Base-by-base conservation (phyloP, 2,113 vertebrate species). In the Gopherus flavomarginatus region DNA sequence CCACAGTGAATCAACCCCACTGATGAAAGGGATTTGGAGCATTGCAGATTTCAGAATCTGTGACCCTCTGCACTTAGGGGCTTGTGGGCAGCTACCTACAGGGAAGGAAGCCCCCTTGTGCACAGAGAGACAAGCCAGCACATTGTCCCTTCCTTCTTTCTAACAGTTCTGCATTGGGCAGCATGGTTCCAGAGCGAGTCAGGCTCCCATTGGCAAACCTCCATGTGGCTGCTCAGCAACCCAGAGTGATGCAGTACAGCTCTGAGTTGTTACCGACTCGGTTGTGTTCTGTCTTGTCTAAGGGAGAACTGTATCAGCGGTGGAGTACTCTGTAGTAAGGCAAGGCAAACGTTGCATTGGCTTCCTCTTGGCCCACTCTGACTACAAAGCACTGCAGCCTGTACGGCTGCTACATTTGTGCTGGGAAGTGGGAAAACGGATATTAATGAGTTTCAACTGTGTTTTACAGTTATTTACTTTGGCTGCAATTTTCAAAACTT, bases 211-310 rank as follows among this genome's bases (percentile, higher is more conserved):
- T 72, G 19, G 17, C 7, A 17, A 83, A 7, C 14, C 35, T 81
- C 38, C 38, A 47, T 88, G 27, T 38, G 14, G 4, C 3, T 86
- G 69, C 19, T 53, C n/a, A 72, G n/a, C 14, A 38, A 38, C 31
- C n/a, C 65, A 38, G 21, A 1, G 4, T 38, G 4, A 4, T 11
- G 5, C 11, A 2, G 5, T 14, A 88, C 22, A 1, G 17, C 1
- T 50, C 53, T 42, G 38, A 80, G 50, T 62, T 57, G 57, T 50
- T 24, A 29, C 9, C 47, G 84, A 8, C 5, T 26, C 52, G 27
- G 53, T 26, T 44, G 10, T 11, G 17, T 62, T 4, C 3, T 44
- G 47, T 88, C 75, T 47, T 5, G 6, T 53, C 49, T 0, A 26
- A 29, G 49, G 86, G 84, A 89, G 77, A 87, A 27, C 26, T 75